Percentiles rank a stretch among this genome's conserved stretches.
Evolutionary conservation across 2,888 invertebrate genomes (phyloP).

Genomic region (Plemyria rubiginata): DNA sequence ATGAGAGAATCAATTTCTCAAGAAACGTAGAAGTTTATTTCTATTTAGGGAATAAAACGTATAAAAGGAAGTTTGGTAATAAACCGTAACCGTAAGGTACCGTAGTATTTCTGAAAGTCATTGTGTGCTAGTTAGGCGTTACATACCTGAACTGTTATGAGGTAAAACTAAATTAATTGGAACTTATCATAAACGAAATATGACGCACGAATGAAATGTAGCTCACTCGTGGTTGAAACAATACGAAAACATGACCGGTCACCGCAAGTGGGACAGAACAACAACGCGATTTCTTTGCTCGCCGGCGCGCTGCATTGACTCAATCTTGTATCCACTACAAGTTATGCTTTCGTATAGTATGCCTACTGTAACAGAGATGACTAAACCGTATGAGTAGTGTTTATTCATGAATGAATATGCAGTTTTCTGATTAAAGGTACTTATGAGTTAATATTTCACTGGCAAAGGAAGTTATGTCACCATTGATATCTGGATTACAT

Average conservation of each 20-base stretch:
- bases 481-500: constrained; percentile 29
- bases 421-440: constrained; percentile 40
- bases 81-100: not conserved
- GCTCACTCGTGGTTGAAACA: constrained; percentile 30
- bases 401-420: constrained; percentile 69
- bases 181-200: constrained; percentile 14
- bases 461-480: constrained; percentile 40
- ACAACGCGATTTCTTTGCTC: constrained; percentile 41
- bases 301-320: constrained; percentile 50
- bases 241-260: constrained; percentile 29
- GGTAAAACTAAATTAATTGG: constrained; percentile 15
- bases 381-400: constrained; percentile 65
- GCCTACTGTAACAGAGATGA: constrained; percentile 57
- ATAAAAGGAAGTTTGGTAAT: not conserved
- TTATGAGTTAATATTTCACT: constrained; percentile 15
- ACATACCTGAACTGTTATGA: constrained; percentile 5
- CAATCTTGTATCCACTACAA: constrained; percentile 56
- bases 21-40: not conserved
- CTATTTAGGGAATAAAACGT: not conserved
- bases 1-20: not conserved
- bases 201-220: constrained; percentile 27
- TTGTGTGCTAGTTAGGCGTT: not conserved
- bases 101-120: not conserved
- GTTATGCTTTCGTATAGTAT: constrained; percentile 56
- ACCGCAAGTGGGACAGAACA: constrained; percentile 31